phyloP scores from a whole-genome alignment of 2,113 vertebrate species.

The Neopipo cinnamomea region DNA sequence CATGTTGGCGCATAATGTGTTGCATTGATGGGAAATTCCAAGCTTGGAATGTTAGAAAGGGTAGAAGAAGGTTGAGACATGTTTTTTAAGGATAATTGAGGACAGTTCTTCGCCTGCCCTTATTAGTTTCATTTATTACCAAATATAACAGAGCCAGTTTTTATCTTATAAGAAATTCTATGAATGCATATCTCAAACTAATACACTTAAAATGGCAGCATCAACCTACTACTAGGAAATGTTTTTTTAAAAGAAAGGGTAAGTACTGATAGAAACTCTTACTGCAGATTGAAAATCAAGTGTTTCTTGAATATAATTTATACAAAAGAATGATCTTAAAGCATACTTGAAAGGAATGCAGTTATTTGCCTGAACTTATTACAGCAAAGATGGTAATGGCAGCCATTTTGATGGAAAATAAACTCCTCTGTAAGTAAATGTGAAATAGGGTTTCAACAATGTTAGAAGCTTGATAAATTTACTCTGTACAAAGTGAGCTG shows the following conservation, averaged over 20 bases:
- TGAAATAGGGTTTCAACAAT: neutral
- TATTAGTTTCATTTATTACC: neutral
- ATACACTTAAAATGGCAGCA: neutral
- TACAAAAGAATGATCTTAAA: neutral
- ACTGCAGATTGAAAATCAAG: neutral
- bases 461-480: neutral
- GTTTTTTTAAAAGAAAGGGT: neutral
- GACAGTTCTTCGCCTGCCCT: neutral
- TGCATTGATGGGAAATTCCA: neutral
- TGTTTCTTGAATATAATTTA: neutral
- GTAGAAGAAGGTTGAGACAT: neutral
- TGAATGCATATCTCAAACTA: neutral
- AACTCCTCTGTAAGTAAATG: neutral
- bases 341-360: neutral
- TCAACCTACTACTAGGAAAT: neutral
- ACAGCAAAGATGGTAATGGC: neutral
- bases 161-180: neutral
- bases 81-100: neutral
- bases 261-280: neutral
- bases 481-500: neutral
- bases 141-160: neutral
- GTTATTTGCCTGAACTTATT: neutral
- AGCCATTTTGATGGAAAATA: neutral
- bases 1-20: neutral
- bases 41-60: neutral